phyloP scores from a whole-genome alignment of 1,140 invertebrate species.

The Lysiphlebus fabarum region DNA sequence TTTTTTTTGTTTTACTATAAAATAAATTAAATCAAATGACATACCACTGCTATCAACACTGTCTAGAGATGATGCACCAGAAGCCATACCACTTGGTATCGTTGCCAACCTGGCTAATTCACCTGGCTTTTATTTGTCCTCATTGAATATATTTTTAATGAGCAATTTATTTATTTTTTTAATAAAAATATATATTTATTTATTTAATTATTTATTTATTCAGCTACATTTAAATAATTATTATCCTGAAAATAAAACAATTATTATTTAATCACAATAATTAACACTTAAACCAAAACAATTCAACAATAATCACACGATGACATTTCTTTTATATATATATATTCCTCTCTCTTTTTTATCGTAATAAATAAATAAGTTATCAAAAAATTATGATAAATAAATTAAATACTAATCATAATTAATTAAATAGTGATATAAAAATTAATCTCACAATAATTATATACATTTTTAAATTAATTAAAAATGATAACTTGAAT shows the following conservation, averaged over 20 bases:
- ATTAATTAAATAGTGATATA: too few relatives aligned
- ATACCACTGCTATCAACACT: slow-evolving; percentile 55
- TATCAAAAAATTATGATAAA: too few relatives aligned
- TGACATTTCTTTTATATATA: slow-evolving; percentile 35
- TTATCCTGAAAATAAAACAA: slow-evolving; percentile 44
- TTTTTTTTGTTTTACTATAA: too few relatives aligned
- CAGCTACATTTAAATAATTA: slow-evolving; percentile 36
- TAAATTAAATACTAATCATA: too few relatives aligned
- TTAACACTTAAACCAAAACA: too few relatives aligned
- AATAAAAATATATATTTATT: slow-evolving; percentile 14
- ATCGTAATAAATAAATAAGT: too few relatives aligned
- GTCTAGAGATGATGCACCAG: slow-evolving; percentile 55
- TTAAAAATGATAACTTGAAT: background rate
- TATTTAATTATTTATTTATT: slow-evolving; percentile 32
- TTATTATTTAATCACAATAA: slow-evolving; percentile 17
- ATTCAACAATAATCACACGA: slow-evolving; percentile 26
- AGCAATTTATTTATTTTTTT: too few relatives aligned
- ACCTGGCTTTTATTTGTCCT: background rate
- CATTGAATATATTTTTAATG: too few relatives aligned
- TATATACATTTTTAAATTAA: too few relatives aligned
- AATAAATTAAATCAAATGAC: slow-evolving; percentile 26
- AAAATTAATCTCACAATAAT: too few relatives aligned
- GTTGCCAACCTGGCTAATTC: background rate
- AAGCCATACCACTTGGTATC: slow-evolving; percentile 46
- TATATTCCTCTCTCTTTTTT: too few relatives aligned